A percentile compares a stretch with the other conserved stretches of the same genome.
Conservation (phyloP, 2,888 invertebrate species). For the Notodonta ziczac region DNA sequence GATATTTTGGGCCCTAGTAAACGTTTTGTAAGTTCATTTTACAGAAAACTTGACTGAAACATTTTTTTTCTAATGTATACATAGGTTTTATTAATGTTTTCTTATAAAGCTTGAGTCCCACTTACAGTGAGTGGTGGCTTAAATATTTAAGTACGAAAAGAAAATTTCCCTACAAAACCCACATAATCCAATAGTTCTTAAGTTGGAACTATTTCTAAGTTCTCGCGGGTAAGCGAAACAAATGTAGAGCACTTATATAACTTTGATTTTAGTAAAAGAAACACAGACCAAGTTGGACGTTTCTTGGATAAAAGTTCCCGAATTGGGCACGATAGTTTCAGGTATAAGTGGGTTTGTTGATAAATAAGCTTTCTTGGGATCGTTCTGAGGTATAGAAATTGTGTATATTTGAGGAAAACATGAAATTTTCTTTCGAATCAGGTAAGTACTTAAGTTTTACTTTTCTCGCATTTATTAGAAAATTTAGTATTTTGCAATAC, state of each 20-base stretch:
- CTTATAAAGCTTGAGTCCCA: too few relatives aligned
- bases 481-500: too few relatives aligned
- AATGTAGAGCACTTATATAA: slow-evolving; percentile 36
- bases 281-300: slow-evolving; percentile 38
- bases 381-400: slow-evolving; percentile 4
- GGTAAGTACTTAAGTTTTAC: not conserved
- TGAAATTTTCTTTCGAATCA: not conserved
- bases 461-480: not conserved
- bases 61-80: too few relatives aligned
- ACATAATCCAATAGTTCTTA: slow-evolving; percentile 10
- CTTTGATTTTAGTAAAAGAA: slow-evolving; percentile 46
- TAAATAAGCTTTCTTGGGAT: slow-evolving; percentile 31
- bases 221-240: slow-evolving; percentile 23
- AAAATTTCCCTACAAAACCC: not conserved
- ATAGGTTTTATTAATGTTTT: too few relatives aligned
- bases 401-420: not conserved
- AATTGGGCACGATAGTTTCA: slow-evolving; percentile 37
- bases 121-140: too few relatives aligned
- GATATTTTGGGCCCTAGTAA: too few relatives aligned
- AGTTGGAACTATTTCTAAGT: slow-evolving; percentile 32
- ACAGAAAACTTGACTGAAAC: too few relatives aligned
- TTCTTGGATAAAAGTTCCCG: slow-evolving; percentile 33
- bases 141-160: not conserved
- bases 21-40: too few relatives aligned
- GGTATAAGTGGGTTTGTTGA: slow-evolving; percentile 34